phyloP scores from a whole-genome alignment of 2,113 vertebrate genomes.

The Melospiza melodia region DNA sequence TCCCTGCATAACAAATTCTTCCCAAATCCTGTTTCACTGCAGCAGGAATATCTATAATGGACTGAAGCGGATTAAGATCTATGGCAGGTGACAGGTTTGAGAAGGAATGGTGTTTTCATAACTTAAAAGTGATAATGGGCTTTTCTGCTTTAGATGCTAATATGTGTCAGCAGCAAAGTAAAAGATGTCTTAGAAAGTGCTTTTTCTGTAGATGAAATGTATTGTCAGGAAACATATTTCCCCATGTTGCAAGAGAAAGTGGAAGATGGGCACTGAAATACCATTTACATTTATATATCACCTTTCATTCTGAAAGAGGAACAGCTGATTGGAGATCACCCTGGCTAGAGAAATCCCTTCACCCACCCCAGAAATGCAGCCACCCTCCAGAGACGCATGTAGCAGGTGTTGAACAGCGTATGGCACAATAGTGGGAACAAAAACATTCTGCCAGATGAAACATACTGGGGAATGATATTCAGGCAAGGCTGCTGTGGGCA shows the following conservation, averaged over 20 bases:
- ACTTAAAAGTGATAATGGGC: conserved; percentile 15
- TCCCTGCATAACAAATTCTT: background rate
- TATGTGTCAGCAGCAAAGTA: background rate
- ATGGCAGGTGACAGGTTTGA: background rate
- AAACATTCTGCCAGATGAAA: background rate
- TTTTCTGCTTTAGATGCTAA: conserved; percentile 24
- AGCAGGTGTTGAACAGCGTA: background rate
- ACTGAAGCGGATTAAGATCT: conserved; percentile 8
- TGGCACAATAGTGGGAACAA: background rate
- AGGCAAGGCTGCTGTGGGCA: background rate
- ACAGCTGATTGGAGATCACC: background rate
- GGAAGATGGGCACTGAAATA: background rate
- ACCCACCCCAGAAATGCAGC: background rate
- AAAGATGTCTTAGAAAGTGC: background rate
- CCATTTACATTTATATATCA: background rate
- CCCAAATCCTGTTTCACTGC: background rate
- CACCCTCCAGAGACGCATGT: background rate
- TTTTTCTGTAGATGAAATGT: background rate
- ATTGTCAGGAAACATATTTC: background rate
- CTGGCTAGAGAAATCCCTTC: background rate
- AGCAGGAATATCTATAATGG: background rate
- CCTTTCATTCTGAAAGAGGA: background rate
- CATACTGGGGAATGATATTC: background rate
- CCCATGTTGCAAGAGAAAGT: background rate
- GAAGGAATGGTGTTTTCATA: background rate